These are phyloP conservation scores for Daboia siamensis DNA, from an alignment of 2,113 vertebrate genomes.

Conservation along the genomic window DNA sequence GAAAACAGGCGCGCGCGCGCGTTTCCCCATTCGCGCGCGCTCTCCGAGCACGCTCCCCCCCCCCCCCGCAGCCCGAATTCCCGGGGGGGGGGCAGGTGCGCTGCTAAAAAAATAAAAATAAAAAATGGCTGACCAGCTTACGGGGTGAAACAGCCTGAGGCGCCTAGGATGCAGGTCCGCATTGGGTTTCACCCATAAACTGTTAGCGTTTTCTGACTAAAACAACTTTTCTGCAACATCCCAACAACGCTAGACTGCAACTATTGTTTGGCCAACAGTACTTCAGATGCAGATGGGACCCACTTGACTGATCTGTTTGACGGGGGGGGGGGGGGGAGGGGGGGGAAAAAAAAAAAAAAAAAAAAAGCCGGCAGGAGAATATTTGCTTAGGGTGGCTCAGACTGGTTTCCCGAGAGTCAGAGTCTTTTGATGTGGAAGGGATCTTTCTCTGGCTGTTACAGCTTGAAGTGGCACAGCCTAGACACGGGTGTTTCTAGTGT, in stretches of 20 bases:
- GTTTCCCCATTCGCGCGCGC: neutral
- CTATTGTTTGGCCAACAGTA: neutral
- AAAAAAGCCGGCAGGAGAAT: neutral
- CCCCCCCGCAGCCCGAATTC: neutral
- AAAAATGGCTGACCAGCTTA: neutral
- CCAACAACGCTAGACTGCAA: neutral
- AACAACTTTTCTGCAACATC: neutral
- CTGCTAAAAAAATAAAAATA: neutral
- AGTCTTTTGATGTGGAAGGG: neutral
- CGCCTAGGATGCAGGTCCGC: neutral
- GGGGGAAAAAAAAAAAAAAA: no score
- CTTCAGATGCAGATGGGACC: neutral
- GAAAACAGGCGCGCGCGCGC: neutral
- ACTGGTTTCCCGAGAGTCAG: neutral
- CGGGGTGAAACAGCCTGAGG: neutral
- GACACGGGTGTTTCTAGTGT: neutral
- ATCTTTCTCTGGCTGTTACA: neutral
- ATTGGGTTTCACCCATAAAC: neutral
- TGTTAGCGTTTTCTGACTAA: neutral
- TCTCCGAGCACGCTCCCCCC: neutral
- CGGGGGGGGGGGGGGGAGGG: no score
- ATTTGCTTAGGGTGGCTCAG: neutral
- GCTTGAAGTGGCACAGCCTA: neutral
- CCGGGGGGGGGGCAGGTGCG: neutral
- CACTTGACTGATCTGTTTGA: neutral